Evolutionary conservation across 1,140 invertebrate genomes (phyloP), one percentile per base, ranked within the genome.

Genomic region (Leptonema lineaticorne): DNA sequence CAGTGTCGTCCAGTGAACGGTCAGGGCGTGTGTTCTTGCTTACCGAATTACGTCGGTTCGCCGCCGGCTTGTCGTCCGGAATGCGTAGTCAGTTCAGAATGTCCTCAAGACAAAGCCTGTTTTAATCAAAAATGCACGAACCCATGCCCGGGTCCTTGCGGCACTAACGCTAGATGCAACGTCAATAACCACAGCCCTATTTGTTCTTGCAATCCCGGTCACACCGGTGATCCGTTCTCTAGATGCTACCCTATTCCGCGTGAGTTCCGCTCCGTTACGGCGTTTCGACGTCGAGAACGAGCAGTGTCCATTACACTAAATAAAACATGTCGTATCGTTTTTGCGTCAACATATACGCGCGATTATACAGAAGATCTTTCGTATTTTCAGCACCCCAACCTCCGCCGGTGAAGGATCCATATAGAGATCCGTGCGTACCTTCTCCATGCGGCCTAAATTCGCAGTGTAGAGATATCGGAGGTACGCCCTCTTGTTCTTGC

Each of bases 101-200:
- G 90, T 75, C 78, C 86, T n/a, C 81, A 87, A 2, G 82, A 85
- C 70, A 83, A 85, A 77, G 88, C 90, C 24, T 93, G 91, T 75
- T 85, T 87, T 67, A 89, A 88, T 75, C 84, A 85, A 69, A 90
- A 89, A 78, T 92, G 90, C 74, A 82, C 86, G 65, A 86, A 92
- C 77, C 89, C 90, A 16, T 92, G 90, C 74, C 85, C 85, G 41
- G 89, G 89, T 71, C 85, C 86, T 20, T 91, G 89, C 76, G 90
- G 90, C 6, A 77, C 87, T 27, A 83, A 82, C 72, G 85, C 90
- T 1, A 78, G 84, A 64, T 92, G 90, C 76, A 82, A 86, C 78
- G 87, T 91, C 29, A 84, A 89, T 14, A 89, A 89, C 76, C 91
- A 93, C 74, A 90, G 87, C 79, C 90, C 91, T 0, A 87, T 91